Conservation (phyloP, 2,797 vertebrate species). For the Bradypodion ventrale region DNA sequence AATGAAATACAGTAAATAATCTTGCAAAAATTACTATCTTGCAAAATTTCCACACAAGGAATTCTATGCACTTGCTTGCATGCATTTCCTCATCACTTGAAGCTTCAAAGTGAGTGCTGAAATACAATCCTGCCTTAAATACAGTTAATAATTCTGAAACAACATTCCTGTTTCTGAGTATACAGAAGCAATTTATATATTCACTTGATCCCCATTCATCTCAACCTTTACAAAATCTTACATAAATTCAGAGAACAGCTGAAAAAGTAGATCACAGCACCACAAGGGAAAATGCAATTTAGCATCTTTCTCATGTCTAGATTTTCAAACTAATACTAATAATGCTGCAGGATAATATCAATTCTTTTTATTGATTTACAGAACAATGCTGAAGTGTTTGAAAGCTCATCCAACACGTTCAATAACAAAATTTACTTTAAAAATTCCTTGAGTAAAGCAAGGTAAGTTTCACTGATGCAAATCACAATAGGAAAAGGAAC, state of each 20-base stretch:
- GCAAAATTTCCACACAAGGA: too few relatives aligned
- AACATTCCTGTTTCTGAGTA: not conserved
- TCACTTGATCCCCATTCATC: not conserved
- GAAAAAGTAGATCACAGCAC: not conserved
- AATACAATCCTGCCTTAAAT: not conserved
- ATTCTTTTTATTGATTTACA: not conserved
- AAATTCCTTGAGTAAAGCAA: too few relatives aligned
- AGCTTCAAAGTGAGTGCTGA: not conserved
- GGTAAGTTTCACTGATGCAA: not conserved
- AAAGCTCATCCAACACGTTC: not conserved
- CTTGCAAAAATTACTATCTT: not conserved
- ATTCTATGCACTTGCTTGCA: not conserved
- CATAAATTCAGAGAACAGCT: not conserved
- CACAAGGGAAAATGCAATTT: not conserved
- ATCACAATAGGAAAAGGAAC: not conserved
- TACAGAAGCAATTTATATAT: not conserved
- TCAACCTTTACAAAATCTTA: not conserved
- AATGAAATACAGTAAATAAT: not conserved
- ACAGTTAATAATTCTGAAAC: not conserved
- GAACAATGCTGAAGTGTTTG: not conserved
- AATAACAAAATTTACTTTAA: not conserved
- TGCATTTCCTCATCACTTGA: not conserved
- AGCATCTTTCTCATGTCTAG: not conserved
- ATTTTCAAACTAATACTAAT: not conserved
- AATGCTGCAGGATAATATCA: not conserved